A percentile compares a stretch with the other conserved stretches of the same genome.
Conservation (phyloP, 1,140 invertebrate species). For the Panagrolaimus sp. region DNA sequence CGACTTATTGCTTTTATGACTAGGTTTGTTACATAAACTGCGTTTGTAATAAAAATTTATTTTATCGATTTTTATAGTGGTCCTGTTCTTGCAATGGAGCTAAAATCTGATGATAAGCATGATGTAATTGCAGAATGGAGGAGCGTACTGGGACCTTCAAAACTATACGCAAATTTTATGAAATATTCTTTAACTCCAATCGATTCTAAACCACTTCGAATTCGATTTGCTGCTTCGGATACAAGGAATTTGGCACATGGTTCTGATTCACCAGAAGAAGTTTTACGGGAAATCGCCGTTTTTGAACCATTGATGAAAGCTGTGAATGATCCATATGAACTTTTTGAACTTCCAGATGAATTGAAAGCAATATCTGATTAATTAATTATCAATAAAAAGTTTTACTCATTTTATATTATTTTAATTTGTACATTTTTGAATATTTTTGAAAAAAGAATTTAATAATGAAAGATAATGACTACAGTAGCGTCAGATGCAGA, state of each 20-base stretch:
- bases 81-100: conserved; percentile 16
- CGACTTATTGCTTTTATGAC: conserved; percentile 37
- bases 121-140: conserved; percentile 19
- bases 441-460: too few species aligned
- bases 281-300: conserved; percentile 25
- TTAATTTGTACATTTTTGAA: too few species aligned
- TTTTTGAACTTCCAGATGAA: neutral
- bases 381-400: neutral
- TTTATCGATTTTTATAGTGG: neutral
- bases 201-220: conserved; percentile 21
- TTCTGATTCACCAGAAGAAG: conserved; percentile 24
- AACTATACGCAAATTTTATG: conserved; percentile 12
- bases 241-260: conserved; percentile 37
- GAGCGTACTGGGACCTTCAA: conserved; percentile 11
- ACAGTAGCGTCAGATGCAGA: too few species aligned
- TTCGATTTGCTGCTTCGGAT: conserved; percentile 33
- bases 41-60: conserved; percentile 5
- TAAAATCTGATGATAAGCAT: neutral
- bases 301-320: conserved; percentile 17
- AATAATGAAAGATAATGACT: too few species aligned
- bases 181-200: neutral
- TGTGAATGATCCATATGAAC: neutral
- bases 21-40: conserved; percentile 22
- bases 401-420: too few species aligned
- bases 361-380: neutral